Base-by-base conservation (phyloP, 2,797 vertebrate genomes). In the Poecilia picta region DNA sequence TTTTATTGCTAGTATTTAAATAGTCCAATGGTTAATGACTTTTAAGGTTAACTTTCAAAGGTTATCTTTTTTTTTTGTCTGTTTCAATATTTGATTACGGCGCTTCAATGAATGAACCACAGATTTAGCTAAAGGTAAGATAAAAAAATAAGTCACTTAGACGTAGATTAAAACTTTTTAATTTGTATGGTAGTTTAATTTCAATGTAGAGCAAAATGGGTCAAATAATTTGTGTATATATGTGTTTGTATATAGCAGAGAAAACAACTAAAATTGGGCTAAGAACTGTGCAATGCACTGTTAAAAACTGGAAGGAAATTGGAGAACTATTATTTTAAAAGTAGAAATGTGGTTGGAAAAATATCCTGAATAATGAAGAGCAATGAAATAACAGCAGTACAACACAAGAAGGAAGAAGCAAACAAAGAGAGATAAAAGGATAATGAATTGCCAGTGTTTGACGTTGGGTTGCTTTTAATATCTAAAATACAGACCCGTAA, bases 1-100 rank as follows among this genome's bases (percentile, higher is more conserved):
- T 91, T 83, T 87, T 87, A 84, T 83, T 75, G 87, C 90, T 89
- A 84, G 82, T 68, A 73, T 57, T 84, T 87, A 41, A 92, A 83
- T 86, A 83, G 81, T 76, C 47, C 74, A 75, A 85, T 76, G 55
- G 25, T 43, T 79, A 49, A 51, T n/a, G 73, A n/a, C 78, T 83
- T 88, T 80, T 7, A 39, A 78, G 73, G 66, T 76, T 77, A 89
- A 84, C 70, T 76, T 76, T 39, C 7, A 15, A 70, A 71, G 53
- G 41, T n/a, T 8, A 57, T 78, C 73, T n/a, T 73, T 66, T 41
- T 41, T 72, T 1, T 57, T 78, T 66, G 20, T 25, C 16, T 46
- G 31, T 75, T 74, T 55, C 5, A 66, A 31, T 57, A 28, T 77
- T 73, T 70, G 18, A 55, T 43, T 45, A 28, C 6, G 2, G 64